Evolutionary conservation across 2,113 vertebrate genomes (phyloP), one percentile per base, ranked within the genome.

Genomic region (Lophius piscatorius): DNA sequence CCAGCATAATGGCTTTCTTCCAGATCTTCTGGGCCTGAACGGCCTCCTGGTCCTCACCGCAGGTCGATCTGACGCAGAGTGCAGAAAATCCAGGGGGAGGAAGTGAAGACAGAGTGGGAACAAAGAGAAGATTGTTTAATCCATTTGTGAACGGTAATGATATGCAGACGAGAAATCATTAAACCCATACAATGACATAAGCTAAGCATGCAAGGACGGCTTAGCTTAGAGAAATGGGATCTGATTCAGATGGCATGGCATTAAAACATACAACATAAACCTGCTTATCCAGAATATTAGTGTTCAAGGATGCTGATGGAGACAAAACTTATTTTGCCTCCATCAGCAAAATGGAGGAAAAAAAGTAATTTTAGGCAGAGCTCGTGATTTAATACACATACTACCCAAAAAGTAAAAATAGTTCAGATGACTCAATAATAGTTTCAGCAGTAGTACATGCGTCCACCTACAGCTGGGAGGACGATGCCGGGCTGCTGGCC

Each of bases 1-100:
- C 98, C 69, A 99, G 87, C 98, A 99, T 99, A 51, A 99, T 99
- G 51, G 98, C 94, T 86, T 99, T 99, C 88, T 99, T 99, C 98
- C 98, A 99, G 80, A 99, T 99, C 88, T 99, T 99, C 83, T 99
- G 98, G 24, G 98, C 98, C 86, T 99, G 97, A 70, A 99, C 94
- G 0, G 98, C 96, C 86, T 99, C 98, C 85, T 98, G 97, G 85
- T 99, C 98, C 78, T 99, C 98, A 64, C 97, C 98, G 71, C 97
- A 98, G 44, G 97, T 96, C 12, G 98, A 99, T 64, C 98, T 99
- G 76, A 78, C 60, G 46, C 6, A 31, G 23, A 23, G 28, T 2
- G 23, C 42, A 31, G 21, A 52, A 20, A 3, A 54, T 58, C 73
- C 28, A 5, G 23, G 60, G 45, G 26, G 21, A 26, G 45, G 31